Base-by-base conservation (phyloP, 1,140 invertebrate genomes). In the Formica selysi region DNA sequence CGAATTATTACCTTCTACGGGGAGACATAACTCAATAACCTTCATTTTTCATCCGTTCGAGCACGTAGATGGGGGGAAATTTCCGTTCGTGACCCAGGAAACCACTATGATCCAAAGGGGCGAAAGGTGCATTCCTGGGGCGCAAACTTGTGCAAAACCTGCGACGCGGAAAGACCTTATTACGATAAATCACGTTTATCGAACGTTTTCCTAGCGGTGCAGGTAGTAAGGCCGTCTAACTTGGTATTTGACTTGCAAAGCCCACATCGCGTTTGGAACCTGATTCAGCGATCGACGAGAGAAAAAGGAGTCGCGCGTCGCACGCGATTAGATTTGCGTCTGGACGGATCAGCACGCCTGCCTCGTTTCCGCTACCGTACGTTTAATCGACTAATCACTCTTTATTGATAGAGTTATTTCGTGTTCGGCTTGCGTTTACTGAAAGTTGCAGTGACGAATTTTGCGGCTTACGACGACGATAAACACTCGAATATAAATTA, bases 111-210 rank as follows among this genome's bases (percentile, higher is more conserved):
- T 80, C 44, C 61, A 57, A 80, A 71, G 78, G 48, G 78, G 68
- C 85, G 85, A 70, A 86, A 86, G 78, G 85, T 71, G 85, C 85
- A 85, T 85, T 85, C 73, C 86, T 76, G 73, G 71, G 65, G 71
- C 59, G 71, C 86, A 87, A 87, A 87, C 74, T 85, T 76, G 65
- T 57, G 73, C 71, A 71, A 85, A 79, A 65, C 48, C 76, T 61
- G 85, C 85, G 76, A 76, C 76, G 78, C 76, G 85, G 85, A 86
- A 88, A 73, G 85, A 89, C 85, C 89, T 89, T 90, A 90, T 90
- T 84, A 81, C 88, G 83, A 91, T 92, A 92, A 91, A 91, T 91
- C 90, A 87, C 85, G 87, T 92, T 90, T 91, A 91, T 91, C 80
- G 89, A 91, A 79, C 84, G 65, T 76, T 78, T 81, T 79, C 19